Evolutionary conservation across 92 coral and sea anemone genomes (phyloP).

Genomic region (Virgularia gustaviana): DNA sequence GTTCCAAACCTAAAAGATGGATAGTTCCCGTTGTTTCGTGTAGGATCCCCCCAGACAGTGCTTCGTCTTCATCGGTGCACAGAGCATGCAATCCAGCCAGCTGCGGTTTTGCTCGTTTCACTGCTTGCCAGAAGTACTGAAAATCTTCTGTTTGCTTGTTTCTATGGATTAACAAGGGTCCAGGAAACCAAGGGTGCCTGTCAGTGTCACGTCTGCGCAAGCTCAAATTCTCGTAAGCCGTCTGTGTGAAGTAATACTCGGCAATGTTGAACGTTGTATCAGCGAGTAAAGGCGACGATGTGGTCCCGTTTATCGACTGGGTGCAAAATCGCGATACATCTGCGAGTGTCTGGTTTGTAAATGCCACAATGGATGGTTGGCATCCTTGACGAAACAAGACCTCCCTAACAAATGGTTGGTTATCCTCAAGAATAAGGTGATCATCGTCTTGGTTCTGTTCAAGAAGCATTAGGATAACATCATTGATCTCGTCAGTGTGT

Average conservation of each 20-base stretch:
- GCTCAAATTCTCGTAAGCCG: slow-evolving; percentile 39
- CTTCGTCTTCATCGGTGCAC: slow-evolving; percentile 42
- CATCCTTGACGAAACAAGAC: slow-evolving; percentile 34
- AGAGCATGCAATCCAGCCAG: slow-evolving; percentile 32
- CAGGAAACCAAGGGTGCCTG: slow-evolving; percentile 40
- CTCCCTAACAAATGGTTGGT: slow-evolving; percentile 35
- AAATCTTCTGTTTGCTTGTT: slow-evolving; percentile 35
- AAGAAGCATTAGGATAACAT: slow-evolving; percentile 35
- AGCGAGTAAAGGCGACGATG: slow-evolving; percentile 27
- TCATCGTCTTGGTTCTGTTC: slow-evolving; percentile 18
- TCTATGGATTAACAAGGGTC: slow-evolving; percentile 42
- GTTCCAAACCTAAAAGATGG: slow-evolving; percentile 49
- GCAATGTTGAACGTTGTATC: slow-evolving; percentile 44
- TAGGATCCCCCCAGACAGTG: slow-evolving; percentile 38
- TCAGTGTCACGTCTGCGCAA: slow-evolving; percentile 2
- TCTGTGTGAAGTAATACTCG: slow-evolving; percentile 40
- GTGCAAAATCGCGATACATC: slow-evolving; percentile 29
- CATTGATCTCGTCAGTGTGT: slow-evolving; percentile 30
- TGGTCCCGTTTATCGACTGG: neutral
- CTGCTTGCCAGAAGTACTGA: slow-evolving; percentile 46
- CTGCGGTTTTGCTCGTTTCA: slow-evolving; percentile 24
- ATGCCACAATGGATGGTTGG: slow-evolving; percentile 52
- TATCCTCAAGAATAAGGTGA: slow-evolving; percentile 19
- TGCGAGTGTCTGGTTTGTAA: slow-evolving; percentile 25
- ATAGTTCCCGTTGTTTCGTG: slow-evolving; percentile 44